Evolutionary conservation across 1,140 invertebrate genomes (phyloP), one percentile per base, ranked within the genome.

Genomic region (Hyles euphorbiae): DNA sequence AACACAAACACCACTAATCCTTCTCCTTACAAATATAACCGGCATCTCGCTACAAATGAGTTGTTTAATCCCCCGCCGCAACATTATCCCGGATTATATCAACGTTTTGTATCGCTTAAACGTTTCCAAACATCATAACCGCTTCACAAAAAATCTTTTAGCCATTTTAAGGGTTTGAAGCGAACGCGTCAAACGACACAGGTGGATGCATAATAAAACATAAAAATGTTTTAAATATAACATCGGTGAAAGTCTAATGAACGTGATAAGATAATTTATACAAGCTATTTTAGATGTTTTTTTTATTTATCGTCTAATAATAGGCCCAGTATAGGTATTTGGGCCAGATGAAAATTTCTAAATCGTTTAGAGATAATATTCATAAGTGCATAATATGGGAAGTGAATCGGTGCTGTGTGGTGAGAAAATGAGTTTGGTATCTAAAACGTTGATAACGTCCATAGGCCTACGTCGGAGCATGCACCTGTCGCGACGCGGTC

Each of bases 1-100:
- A 75, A 78, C 68, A 76, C 72, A 78, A 63, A 78, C 72, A 76
- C 67, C 64, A 70, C 72, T 83, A 85, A 87, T 85, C 81, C 81
- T 72, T 74, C 70, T 72, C 70, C 74, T 78, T 71, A 73, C 70
- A 77, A 78, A 74, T 72, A 81, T 58, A 71, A 65, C 70, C 80
- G 80, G 74, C 78, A 72, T 76, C 66, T 74, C 61, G 67, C 67
- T 72, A 75, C 70, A 82, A 84, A 83, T 85, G 77, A 81, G 73
- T 72, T 73, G 67, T 72, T 78, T 78, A 77, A 85, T 75, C 75
- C 74, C 69, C 66, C 53, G 63, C 74, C 77, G 76, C 77, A 83
- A 78, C 72, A 80, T 78, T 78, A 81, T 71, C 73, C 66, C 57
- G 76, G 79, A 82, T 86, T 86, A 85, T 76, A 69, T 70, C 63